Evolutionary conservation across 30 jellyfish, hydroid and myxozoan genomes (phyloP).

Genomic region (Clytia hemisphaerica): DNA sequence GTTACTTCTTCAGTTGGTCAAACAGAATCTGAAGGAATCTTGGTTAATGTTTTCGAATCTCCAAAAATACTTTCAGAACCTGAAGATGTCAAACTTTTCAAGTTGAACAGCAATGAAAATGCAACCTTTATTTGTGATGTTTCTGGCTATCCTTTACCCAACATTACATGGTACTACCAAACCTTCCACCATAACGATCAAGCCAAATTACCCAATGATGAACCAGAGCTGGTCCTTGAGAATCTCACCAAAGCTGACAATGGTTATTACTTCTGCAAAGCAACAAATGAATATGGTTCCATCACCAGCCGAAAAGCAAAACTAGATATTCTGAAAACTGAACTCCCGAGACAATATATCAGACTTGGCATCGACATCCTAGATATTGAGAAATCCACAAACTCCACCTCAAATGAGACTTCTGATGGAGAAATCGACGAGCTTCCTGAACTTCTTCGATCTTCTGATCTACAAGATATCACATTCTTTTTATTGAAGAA

Average conservation of each 20-base stretch:
- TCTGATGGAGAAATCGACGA: too few species aligned
- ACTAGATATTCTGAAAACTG: conserved; percentile 43
- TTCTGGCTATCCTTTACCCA: conserved; percentile 53
- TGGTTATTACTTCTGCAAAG: conserved; percentile 48
- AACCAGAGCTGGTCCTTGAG: conserved; percentile 26
- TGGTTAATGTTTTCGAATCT: conserved; percentile 12
- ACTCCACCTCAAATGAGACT: too few species aligned
- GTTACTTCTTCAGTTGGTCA: conserved; percentile 34
- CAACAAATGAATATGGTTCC: conserved; percentile 31
- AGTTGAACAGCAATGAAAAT: conserved; percentile 25
- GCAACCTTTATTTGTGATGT: conserved; percentile 35
- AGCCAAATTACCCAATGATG: neutral
- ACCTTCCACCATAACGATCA: conserved; percentile 10
- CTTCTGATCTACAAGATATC: too few species aligned
- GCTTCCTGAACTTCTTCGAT: too few species aligned
- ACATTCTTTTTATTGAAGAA: too few species aligned
- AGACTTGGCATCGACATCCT: too few species aligned
- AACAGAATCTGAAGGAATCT: conserved; percentile 29
- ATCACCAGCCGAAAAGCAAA: conserved; percentile 48
- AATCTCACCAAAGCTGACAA: conserved; percentile 13
- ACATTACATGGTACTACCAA: conserved; percentile 35
- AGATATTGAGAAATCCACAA: too few species aligned
- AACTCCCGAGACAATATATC: conserved; percentile 42
- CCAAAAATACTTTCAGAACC: conserved; percentile 40
- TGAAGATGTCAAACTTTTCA: conserved; percentile 15